phyloP scores from a whole-genome alignment of 2,888 invertebrate genomes.

The Osedax frankpressi region DNA sequence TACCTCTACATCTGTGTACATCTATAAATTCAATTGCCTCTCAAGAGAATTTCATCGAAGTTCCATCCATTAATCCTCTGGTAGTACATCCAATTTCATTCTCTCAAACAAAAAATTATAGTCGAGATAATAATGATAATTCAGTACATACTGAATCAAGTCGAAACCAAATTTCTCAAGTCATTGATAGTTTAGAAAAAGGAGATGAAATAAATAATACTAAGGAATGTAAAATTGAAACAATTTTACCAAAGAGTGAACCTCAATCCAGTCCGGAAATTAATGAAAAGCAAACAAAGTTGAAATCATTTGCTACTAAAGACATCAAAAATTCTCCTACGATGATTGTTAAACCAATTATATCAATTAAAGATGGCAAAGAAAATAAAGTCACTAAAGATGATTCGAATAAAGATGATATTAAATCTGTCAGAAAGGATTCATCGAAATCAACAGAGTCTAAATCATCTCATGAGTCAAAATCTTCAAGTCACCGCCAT shows the following conservation, averaged over 20 bases:
- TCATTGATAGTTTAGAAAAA: no score
- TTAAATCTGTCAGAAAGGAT: neutral
- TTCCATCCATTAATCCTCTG: no score
- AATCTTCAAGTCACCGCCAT: neutral
- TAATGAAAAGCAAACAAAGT: neutral
- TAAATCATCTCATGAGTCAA: neutral
- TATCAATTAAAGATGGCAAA: neutral
- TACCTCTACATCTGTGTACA: neutral
- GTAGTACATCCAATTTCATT: no score
- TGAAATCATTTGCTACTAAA: slow-evolving; percentile 10
- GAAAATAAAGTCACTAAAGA: neutral
- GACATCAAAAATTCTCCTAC: neutral
- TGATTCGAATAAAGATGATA: neutral
- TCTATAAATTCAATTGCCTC: neutral
- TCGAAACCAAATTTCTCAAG: neutral
- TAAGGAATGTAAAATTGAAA: no score
- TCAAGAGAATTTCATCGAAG: no score
- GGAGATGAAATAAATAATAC: no score
- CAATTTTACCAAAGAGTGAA: neutral
- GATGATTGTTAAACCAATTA: neutral
- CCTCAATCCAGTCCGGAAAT: neutral
- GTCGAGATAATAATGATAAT: neutral
- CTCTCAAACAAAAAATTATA: neutral
- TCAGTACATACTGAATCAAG: neutral
- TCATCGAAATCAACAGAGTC: neutral